phyloP scores from a whole-genome alignment of 2,113 vertebrate genomes.

The Choloepus hoffmanni region DNA sequence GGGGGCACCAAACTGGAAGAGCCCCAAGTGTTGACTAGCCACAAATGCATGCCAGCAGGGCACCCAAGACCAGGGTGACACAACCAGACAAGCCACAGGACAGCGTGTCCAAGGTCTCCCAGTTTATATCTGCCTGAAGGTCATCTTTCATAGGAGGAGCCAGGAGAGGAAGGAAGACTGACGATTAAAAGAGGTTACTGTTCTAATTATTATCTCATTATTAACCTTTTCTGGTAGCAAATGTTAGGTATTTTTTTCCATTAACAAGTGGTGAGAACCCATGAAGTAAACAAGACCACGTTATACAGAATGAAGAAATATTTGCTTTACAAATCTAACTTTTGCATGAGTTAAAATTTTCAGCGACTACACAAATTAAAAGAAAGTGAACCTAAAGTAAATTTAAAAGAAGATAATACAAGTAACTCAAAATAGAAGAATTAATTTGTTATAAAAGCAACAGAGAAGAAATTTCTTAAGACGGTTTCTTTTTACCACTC shows the following conservation, averaged over 20 bases:
- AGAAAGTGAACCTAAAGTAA: not conserved
- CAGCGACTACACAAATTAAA: not conserved
- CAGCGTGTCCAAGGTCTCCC: not conserved
- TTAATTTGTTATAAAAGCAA: not conserved
- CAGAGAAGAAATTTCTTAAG: not conserved
- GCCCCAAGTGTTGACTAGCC: rapidly evolving
- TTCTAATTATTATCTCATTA: not conserved
- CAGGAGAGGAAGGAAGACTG: not conserved
- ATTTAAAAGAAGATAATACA: not conserved
- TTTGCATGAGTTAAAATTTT: not conserved
- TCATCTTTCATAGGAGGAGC: not conserved
- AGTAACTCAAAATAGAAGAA: not conserved
- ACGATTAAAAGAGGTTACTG: not conserved
- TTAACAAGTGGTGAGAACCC: not conserved
- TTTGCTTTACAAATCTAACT: not conserved
- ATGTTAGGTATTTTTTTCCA: not conserved
- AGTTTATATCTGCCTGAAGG: not conserved
- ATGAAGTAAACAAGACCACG: not conserved
- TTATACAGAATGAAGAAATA: too few relatives aligned
- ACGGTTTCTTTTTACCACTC: not conserved
- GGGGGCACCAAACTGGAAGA: not conserved
- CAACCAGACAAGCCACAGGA: not conserved
- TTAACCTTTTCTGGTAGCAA: not conserved
- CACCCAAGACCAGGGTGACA: not conserved
- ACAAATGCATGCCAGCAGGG: not conserved